Base-by-base conservation (phyloP, 1,140 invertebrate genomes). In the Cephus cinctus region DNA sequence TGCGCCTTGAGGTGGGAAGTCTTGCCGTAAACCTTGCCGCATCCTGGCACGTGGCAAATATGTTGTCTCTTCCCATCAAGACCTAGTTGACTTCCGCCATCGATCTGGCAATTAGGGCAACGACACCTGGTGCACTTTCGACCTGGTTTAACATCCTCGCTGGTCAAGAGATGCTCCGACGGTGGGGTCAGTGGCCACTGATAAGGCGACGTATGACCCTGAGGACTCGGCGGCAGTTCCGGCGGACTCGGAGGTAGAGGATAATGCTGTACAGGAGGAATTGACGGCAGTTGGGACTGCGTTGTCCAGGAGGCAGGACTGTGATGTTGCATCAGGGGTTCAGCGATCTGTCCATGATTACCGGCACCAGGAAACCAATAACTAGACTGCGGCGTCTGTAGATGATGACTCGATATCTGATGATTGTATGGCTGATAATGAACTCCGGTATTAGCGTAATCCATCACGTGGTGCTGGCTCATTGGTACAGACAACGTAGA, bases 1-100 rank as follows among this genome's bases (percentile, higher is more conserved):
- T 94, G 92, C 0, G 91, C 92, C 62, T 94, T 86, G 14, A 96
- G 69, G 68, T 96, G 92, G 0, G 90, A 94, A 0, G 92, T 94
- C 67, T 96, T 96, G 0, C 90, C 90, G 63, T 96, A 96, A 6
- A 92, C 84, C 70, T 95, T 94, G 44, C 85, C 86, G 73, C 94
- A 97, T n/a, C 90, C 91, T 3, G 88, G 83, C 19, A 94, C 85
- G 72, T 96, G 92, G 69, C 94, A 97, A 11, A 92, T 84, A 69
- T 98, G 94, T 54, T 90, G 86, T 45, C 86, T 81, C 59, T 88
- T 88, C 1, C 86, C 62, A 81, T 85, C 27, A 67, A 78, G 4
- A 61, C 79, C 59, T 76, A 78, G 1, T 75, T 83, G 52, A 8
- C 41, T 52, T 0, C 80, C 81, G 21, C 84, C 83, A 60, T 86